Conservation (phyloP, 2,797 vertebrate species). For the Sebastes oblongus region DNA sequence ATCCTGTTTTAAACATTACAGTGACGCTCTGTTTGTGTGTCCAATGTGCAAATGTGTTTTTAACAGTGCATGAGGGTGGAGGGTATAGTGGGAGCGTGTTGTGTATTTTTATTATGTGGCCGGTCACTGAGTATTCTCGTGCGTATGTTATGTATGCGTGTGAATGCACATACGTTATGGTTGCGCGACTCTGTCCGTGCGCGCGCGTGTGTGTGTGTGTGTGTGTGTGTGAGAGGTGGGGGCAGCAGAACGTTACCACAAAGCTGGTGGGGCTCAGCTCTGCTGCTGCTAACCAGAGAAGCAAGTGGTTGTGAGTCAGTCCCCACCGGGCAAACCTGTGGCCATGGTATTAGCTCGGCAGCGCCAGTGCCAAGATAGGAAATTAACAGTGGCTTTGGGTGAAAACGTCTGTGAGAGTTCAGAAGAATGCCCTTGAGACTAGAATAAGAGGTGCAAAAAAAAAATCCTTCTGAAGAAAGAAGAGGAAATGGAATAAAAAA, state of each 20-base stretch:
- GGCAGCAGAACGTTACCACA: slow-evolving; percentile 71
- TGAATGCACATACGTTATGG: slow-evolving; percentile 14
- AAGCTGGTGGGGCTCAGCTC: slow-evolving; percentile 68
- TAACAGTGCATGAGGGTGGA: slow-evolving; percentile 55
- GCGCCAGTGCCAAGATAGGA: slow-evolving; percentile 64
- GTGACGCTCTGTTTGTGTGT: slow-evolving; percentile 55
- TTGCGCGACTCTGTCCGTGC: slow-evolving; percentile 16
- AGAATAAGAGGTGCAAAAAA: slow-evolving; percentile 61
- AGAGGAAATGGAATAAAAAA: slow-evolving; percentile 60
- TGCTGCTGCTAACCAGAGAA: slow-evolving; percentile 67
- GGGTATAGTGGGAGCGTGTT: slow-evolving; percentile 48
- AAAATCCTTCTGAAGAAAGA: slow-evolving; percentile 43
- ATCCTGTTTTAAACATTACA: slow-evolving; percentile 78
- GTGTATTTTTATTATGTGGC: slow-evolving; percentile 70
- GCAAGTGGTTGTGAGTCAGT: slow-evolving; percentile 80
- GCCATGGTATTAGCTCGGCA: slow-evolving; percentile 59
- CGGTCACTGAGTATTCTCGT: slow-evolving; percentile 33
- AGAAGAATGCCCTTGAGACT: slow-evolving; percentile 60
- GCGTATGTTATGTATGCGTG: slow-evolving; percentile 16
- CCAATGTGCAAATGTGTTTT: slow-evolving; percentile 63
- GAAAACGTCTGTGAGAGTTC: slow-evolving; percentile 66
- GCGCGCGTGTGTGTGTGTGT: slow-evolving; percentile 12
- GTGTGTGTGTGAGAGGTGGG: slow-evolving; percentile 39
- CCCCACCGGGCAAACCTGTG: slow-evolving; percentile 67
- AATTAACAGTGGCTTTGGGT: slow-evolving; percentile 75